phyloP scores from a whole-genome alignment of 2,797 vertebrate species.

The Brotula barbata region DNA sequence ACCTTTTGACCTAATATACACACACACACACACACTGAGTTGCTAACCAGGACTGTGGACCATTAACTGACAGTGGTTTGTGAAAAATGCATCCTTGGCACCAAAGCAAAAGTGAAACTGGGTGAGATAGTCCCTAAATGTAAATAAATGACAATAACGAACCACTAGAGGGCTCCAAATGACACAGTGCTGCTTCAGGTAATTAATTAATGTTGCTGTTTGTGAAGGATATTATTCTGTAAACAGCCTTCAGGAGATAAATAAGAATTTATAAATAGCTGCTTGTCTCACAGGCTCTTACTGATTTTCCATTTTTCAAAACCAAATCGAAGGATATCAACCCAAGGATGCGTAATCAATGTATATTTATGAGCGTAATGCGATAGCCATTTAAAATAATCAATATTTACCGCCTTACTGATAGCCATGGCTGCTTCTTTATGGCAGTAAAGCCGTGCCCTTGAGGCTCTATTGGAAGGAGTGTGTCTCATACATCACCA shows the following conservation, averaged over 20 bases:
- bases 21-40: too few relatives aligned
- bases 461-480: conserved; percentile 58
- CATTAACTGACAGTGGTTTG: too few relatives aligned
- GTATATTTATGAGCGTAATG: conserved; percentile 68
- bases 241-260: conserved; percentile 33
- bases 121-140: too few relatives aligned
- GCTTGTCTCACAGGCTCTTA: conserved; percentile 35
- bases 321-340: conserved; percentile 59
- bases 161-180: too few relatives aligned
- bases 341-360: conserved; percentile 64
- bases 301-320: conserved; percentile 53
- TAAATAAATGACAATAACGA: too few relatives aligned
- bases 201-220: too few relatives aligned
- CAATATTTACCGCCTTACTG: conserved; percentile 62
- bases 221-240: conserved; percentile 20
- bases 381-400: conserved; percentile 68
- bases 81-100: too few relatives aligned
- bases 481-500: conserved; percentile 56
- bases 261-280: conserved; percentile 43
- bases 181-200: too few relatives aligned
- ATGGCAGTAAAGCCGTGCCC: conserved; percentile 52
- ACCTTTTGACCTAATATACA: too few relatives aligned
- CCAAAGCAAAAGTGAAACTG: too few relatives aligned
- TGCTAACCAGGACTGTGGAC: too few relatives aligned
- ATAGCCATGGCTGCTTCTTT: conserved; percentile 60